Percentiles rank a stretch among this genome's conserved stretches.
These are phyloP conservation scores for Spheniscus humboldti DNA, from an alignment of 2,797 vertebrate species.

Conservation along the genomic window DNA sequence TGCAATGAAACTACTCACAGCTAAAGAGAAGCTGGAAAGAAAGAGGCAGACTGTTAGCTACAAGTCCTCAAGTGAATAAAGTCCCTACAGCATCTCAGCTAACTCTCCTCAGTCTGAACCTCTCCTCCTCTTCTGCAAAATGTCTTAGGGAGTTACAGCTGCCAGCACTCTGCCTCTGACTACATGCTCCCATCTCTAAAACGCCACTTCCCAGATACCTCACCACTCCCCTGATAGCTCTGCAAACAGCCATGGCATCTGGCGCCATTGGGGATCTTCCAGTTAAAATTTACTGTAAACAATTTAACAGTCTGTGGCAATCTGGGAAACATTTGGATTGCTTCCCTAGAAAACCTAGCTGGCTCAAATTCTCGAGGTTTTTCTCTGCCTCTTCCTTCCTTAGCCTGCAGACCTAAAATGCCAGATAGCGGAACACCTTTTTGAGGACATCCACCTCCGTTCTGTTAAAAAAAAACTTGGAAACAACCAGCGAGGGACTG, in stretches of 20 bases:
- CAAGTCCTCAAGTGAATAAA: background rate
- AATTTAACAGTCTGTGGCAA: conserved; percentile 41
- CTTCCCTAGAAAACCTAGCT: conserved; percentile 10
- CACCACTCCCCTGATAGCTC: background rate
- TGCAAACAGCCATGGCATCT: conserved; percentile 19
- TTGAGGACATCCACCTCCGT: background rate
- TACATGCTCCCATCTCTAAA: background rate
- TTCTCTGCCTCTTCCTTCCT: background rate
- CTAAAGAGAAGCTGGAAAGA: background rate
- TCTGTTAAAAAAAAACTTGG: background rate
- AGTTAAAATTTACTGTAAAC: conserved; percentile 53
- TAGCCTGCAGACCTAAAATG: background rate
- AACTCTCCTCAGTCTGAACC: background rate
- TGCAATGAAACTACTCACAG: background rate
- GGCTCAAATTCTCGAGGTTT: background rate
- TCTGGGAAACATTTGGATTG: conserved; percentile 27
- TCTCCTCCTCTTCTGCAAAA: background rate
- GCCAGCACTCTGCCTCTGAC: background rate
- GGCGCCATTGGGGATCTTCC: conserved; percentile 29
- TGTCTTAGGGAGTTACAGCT: background rate
- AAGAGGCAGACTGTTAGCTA: background rate
- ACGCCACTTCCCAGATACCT: background rate
- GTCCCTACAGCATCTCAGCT: background rate
- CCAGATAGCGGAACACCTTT: background rate
- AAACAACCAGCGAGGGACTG: background rate